phyloP scores from a whole-genome alignment of 2,888 invertebrate species.

The Drosophila macrospina region DNA sequence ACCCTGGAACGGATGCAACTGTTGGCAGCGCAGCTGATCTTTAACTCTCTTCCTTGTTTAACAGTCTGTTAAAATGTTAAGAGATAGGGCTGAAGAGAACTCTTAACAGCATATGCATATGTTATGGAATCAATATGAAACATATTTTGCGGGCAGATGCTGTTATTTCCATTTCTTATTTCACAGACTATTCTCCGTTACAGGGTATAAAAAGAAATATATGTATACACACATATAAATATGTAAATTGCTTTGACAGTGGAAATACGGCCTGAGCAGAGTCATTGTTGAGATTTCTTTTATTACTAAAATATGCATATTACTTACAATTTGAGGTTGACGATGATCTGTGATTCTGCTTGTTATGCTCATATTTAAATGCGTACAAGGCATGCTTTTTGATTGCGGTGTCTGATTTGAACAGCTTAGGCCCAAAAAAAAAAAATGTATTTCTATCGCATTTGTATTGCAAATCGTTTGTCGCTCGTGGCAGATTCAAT shows the following conservation, averaged over 20 bases:
- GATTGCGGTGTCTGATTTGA: conserved; percentile 49
- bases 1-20: not conserved
- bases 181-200: not conserved
- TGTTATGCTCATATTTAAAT: conserved; percentile 29
- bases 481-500: conserved; percentile 56
- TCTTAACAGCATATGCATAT: not conserved
- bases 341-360: conserved; percentile 45
- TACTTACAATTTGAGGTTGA: conserved; percentile 49
- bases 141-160: too few relatives aligned
- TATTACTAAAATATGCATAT: conserved; percentile 73
- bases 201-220: conserved; percentile 21
- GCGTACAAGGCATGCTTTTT: conserved; percentile 30
- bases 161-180: too few relatives aligned
- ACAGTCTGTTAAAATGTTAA: not conserved
- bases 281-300: conserved; percentile 44
- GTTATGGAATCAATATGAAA: too few relatives aligned
- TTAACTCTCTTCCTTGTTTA: not conserved
- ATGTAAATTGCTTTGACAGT: conserved; percentile 73
- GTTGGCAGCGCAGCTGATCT: not conserved
- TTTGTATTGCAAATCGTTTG: conserved; percentile 51
- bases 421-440: conserved; percentile 3
- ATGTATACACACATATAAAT: conserved; percentile 4
- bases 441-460: conserved; percentile 21
- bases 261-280: conserved; percentile 43
- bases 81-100: not conserved